Conservation (phyloP, 1,140 invertebrate genomes). For the Drosophila lini region DNA sequence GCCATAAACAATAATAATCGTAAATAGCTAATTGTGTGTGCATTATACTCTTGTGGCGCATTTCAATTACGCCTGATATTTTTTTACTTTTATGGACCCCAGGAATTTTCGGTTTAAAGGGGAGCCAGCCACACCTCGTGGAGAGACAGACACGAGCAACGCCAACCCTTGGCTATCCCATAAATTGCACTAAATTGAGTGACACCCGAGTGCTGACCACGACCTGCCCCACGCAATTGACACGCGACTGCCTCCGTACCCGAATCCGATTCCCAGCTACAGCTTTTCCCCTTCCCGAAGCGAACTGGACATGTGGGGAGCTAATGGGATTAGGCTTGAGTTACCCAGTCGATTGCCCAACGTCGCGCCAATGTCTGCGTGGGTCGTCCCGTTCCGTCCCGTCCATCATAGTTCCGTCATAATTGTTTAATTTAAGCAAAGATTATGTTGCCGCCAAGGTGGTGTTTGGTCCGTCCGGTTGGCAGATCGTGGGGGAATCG, state of each 20-base stretch:
- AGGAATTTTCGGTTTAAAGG: conserved; percentile 22
- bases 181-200: conserved; percentile 59
- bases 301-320: conserved; percentile 44
- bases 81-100: conserved; percentile 21
- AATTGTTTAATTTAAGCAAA: conserved; percentile 76
- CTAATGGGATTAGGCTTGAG: conserved; percentile 71
- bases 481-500: conserved; percentile 29
- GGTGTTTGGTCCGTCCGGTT: conserved; percentile 22
- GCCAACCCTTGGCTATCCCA: conserved; percentile 22
- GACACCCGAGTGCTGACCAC: conserved; percentile 47
- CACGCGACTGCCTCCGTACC: conserved; percentile 37
- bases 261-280: neutral
- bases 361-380: neutral
- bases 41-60: conserved; percentile 38
- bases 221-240: conserved; percentile 63
- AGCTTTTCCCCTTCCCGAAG: neutral
- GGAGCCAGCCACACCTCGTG: conserved; percentile 27
- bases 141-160: neutral
- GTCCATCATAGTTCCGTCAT: conserved; percentile 52
- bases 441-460: conserved; percentile 56
- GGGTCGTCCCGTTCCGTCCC: neutral
- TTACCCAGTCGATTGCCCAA: conserved; percentile 54
- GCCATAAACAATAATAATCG: conserved; percentile 53
- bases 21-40: conserved; percentile 55
- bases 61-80: conserved; percentile 31